These are phyloP conservation scores for Betta splendens DNA, from an alignment of 2,797 vertebrate species.

Conservation along the genomic window DNA sequence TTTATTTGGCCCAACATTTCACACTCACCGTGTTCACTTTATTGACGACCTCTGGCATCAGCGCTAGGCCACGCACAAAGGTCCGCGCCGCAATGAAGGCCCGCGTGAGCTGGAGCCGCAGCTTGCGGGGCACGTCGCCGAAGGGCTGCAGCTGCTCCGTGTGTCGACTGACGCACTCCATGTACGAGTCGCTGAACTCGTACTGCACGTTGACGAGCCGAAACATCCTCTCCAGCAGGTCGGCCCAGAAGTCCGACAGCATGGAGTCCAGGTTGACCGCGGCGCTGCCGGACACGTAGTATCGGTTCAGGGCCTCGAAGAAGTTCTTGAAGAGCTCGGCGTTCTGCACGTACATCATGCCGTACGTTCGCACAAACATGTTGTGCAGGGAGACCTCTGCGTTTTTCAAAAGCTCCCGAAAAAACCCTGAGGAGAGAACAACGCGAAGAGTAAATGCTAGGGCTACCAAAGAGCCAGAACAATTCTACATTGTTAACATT, in stretches of 20 bases:
- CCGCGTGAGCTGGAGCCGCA: slow-evolving; percentile 90
- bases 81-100: slow-evolving; percentile 92
- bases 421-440: slow-evolving; percentile 85
- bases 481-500: slow-evolving; percentile 29
- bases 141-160: slow-evolving; percentile 96
- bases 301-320: slow-evolving; percentile 87
- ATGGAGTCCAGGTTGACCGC: slow-evolving; percentile 91
- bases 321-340: slow-evolving; percentile 94
- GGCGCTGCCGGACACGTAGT: slow-evolving; percentile 84
- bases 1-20: slow-evolving; percentile 13
- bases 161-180: slow-evolving; percentile 94
- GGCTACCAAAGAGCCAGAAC: slow-evolving; percentile 12
- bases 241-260: slow-evolving; percentile 95
- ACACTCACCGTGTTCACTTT: slow-evolving; percentile 90
- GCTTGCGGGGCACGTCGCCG: slow-evolving; percentile 93
- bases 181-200: slow-evolving; percentile 91
- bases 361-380: slow-evolving; percentile 96
- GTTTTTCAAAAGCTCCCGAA: slow-evolving; percentile 93
- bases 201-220: slow-evolving; percentile 94
- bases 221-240: slow-evolving; percentile 96
- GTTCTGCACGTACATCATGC: slow-evolving; percentile 94
- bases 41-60: slow-evolving; percentile 88
- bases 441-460: slow-evolving; percentile 4
- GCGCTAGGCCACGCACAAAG: slow-evolving; percentile 88
- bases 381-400: slow-evolving; percentile 89